Percentiles rank a stretch among this genome's conserved stretches.
Conservation (phyloP, 2,888 invertebrate genomes). For the Coelopa pilipes region DNA sequence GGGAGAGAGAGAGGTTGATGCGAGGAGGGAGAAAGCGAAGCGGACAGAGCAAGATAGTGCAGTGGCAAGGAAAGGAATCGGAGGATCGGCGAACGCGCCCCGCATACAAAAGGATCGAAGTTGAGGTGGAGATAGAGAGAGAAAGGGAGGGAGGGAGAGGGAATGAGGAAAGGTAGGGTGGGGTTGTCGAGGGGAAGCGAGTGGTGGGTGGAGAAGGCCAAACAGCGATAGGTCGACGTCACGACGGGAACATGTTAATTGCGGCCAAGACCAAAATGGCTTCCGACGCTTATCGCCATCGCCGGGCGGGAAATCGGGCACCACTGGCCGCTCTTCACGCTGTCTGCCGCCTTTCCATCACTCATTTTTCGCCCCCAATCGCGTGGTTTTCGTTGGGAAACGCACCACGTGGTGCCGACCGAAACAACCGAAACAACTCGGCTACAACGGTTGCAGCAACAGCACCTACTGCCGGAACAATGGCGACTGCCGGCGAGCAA, state of each 20-base stretch:
- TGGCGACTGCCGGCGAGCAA: constrained; percentile 34
- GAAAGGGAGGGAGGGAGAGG: constrained; percentile 47
- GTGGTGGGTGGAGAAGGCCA: background rate
- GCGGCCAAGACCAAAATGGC: constrained; percentile 23
- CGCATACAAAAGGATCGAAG: background rate
- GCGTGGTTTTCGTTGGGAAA: constrained; percentile 50
- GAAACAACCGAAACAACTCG: background rate
- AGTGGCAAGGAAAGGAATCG: background rate
- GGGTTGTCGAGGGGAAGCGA: too few relatives aligned
- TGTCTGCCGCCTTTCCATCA: background rate
- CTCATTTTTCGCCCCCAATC: too few relatives aligned
- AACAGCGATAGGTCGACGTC: too few relatives aligned
- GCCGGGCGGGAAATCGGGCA: constrained; percentile 56
- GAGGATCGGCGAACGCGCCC: too few relatives aligned
- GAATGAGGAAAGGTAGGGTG: constrained; percentile 48
- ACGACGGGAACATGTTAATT: constrained; percentile 21
- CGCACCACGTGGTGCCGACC: constrained; percentile 56
- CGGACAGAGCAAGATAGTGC: background rate
- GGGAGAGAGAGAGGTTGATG: constrained; percentile 30
- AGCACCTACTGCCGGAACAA: too few relatives aligned
- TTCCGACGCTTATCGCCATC: constrained; percentile 54
- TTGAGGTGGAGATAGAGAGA: background rate
- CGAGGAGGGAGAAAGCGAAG: background rate
- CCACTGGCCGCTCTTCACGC: too few relatives aligned
- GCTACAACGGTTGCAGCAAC: too few relatives aligned